Conservation (phyloP, 2,797 vertebrate species). For the Gallirallus australis region DNA sequence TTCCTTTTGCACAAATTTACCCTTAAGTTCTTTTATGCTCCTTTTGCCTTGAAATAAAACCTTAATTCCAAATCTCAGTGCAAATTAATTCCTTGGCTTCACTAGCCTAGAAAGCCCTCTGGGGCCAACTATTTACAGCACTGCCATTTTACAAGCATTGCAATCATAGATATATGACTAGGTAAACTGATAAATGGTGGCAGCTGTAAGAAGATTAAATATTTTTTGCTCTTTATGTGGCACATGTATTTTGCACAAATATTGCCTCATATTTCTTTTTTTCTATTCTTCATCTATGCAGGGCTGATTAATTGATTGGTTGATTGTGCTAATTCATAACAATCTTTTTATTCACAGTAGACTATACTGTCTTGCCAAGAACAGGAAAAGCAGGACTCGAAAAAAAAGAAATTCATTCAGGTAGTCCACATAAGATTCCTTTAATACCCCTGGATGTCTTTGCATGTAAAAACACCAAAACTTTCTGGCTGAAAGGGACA, state of each 20-base stretch:
- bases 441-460: not conserved
- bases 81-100: not conserved
- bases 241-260: not conserved
- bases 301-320: not conserved
- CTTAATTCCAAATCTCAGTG: not conserved
- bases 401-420: not conserved
- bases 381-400: not conserved
- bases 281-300: not conserved
- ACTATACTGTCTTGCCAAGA: not conserved
- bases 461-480: not conserved
- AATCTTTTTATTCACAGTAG: not conserved
- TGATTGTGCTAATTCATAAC: not conserved
- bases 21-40: not conserved
- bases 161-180: not conserved
- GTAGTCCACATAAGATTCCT: not conserved
- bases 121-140: constrained; percentile 17
- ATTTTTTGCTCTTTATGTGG: not conserved
- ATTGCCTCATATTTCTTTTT: not conserved
- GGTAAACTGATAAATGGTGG: constrained; percentile 13
- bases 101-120: constrained; percentile 8
- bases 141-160: constrained; percentile 26
- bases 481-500: not conserved
- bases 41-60: not conserved
- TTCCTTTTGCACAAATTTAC: not conserved
- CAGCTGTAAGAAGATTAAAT: not conserved